A percentile compares a stretch with the other conserved stretches of the same genome.
Evolutionary conservation across 2,888 invertebrate genomes (phyloP).

Genomic region (Sarcophaga carnaria): DNA sequence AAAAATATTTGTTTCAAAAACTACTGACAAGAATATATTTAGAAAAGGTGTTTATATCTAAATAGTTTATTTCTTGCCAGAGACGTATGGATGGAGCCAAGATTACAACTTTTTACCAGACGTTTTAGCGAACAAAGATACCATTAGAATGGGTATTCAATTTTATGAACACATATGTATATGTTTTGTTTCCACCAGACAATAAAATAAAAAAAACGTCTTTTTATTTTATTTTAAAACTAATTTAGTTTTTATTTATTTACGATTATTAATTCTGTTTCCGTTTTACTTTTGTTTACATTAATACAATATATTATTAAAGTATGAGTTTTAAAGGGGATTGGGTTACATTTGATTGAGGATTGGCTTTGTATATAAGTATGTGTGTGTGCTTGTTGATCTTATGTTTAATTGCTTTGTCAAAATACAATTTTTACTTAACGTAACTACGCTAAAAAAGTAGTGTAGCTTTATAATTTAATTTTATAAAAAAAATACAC

Average conservation of each 20-base stretch:
- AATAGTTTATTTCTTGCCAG: no score
- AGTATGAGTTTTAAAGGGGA: constrained; percentile 31
- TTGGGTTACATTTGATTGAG: constrained; percentile 28
- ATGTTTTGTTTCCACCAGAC: no score
- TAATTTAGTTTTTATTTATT: constrained; percentile 36
- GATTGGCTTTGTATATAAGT: constrained; percentile 1
- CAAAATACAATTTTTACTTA: constrained; percentile 63
- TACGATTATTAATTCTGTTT: constrained; percentile 32
- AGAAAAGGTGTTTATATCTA: no score
- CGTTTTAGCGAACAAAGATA: no score
- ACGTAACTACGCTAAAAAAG: constrained; percentile 56
- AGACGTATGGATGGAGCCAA: no score
- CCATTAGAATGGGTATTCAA: no score
- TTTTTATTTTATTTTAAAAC: no score
- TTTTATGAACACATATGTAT: no score
- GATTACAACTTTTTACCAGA: no score
- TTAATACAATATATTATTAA: constrained; percentile 36
- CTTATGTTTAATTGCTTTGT: constrained; percentile 56
- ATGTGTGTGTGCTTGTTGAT: constrained; percentile 33
- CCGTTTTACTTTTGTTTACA: constrained; percentile 49
- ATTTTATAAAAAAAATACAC: constrained; percentile 57
- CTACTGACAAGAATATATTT: no score
- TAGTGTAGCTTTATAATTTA: constrained; percentile 31
- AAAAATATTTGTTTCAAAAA: no score
- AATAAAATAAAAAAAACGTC: no score